phyloP scores from a whole-genome alignment of 2,113 vertebrate genomes.

The Craseonycteris thonglongyai region DNA sequence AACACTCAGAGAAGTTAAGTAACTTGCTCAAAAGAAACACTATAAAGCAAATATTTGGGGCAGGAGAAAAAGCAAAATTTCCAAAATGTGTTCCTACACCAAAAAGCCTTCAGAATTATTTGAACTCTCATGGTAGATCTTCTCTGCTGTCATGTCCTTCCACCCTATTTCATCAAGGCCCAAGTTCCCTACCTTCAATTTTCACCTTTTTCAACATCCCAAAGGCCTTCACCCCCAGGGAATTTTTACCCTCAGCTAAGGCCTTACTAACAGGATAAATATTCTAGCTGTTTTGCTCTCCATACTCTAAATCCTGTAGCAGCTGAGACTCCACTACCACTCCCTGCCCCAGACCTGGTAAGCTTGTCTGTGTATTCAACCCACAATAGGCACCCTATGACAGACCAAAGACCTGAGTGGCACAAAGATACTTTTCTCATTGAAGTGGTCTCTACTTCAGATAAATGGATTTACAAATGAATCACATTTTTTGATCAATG shows the following conservation, averaged over 20 bases:
- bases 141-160: background rate
- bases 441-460: background rate
- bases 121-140: background rate
- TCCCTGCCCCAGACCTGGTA: background rate
- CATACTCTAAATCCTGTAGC: background rate
- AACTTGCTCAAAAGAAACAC: background rate
- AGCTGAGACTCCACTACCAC: background rate
- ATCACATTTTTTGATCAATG: background rate
- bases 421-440: background rate
- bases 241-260: background rate
- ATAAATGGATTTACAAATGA: background rate
- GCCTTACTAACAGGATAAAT: constrained; percentile 47
- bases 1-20: background rate
- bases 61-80: background rate
- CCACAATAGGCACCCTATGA: background rate
- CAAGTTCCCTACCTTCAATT: background rate
- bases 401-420: background rate
- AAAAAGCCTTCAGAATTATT: background rate
- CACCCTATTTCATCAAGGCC: background rate
- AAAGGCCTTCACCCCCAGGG: background rate
- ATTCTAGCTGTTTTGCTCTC: background rate
- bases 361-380: background rate
- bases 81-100: background rate
- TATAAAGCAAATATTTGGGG: background rate
- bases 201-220: constrained; percentile 16